Evolutionary conservation across 1,140 invertebrate genomes (phyloP).

Genomic region (Drosophila carrolli): DNA sequence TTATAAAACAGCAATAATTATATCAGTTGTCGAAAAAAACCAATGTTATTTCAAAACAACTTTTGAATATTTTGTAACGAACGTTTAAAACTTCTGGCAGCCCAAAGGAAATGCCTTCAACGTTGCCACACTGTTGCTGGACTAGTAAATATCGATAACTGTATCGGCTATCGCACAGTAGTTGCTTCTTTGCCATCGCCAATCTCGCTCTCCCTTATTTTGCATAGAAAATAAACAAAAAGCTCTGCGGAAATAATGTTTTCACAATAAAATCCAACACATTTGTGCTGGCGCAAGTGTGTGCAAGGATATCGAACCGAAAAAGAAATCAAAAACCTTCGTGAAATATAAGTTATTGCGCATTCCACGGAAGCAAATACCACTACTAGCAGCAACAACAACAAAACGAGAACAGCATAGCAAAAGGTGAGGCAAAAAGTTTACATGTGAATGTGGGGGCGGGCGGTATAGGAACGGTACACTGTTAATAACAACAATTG

Average conservation of each 20-base stretch:
- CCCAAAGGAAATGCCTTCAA: neutral
- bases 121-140: neutral
- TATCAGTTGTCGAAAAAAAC: too few species aligned
- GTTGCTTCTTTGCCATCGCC: conserved; percentile 8
- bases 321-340: conserved; percentile 33
- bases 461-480: conserved; percentile 26
- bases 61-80: neutral
- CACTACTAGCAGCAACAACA: conserved; percentile 37
- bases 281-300: conserved; percentile 73
- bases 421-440: conserved; percentile 68
- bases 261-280: conserved; percentile 59
- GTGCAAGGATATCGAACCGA: conserved; percentile 7
- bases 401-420: conserved; percentile 48
- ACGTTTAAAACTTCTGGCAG: neutral
- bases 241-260: conserved; percentile 57
- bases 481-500: conserved; percentile 78
- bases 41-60: too few species aligned
- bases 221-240: conserved; percentile 68
- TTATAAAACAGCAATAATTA: too few species aligned
- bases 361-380: conserved; percentile 58
- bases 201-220: conserved; percentile 40
- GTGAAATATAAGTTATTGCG: conserved; percentile 63
- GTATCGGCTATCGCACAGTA: neutral
- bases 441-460: conserved; percentile 50
- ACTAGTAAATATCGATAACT: neutral